Conservation (phyloP, 1,140 invertebrate genomes). For the Heliothis virescens region DNA sequence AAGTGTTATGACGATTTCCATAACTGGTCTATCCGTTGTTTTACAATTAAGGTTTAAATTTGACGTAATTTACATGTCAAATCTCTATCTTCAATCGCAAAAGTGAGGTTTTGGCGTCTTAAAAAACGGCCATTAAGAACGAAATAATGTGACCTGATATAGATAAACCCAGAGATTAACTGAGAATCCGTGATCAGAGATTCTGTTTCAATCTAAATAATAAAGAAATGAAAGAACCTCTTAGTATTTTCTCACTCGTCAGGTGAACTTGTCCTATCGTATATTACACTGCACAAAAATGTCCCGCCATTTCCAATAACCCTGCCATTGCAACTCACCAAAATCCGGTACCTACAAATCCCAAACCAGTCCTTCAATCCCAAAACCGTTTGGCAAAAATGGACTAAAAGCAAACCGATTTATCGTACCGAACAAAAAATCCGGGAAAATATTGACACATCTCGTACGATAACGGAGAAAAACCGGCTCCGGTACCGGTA, state of each 20-base stretch:
- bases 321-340: slow-evolving; percentile 9
- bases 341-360: slow-evolving; percentile 3
- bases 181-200: too few relatives aligned
- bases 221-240: neutral
- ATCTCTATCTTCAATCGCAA: too few relatives aligned
- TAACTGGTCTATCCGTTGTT: too few relatives aligned
- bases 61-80: too few relatives aligned
- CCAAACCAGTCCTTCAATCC: slow-evolving; percentile 1
- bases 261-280: neutral
- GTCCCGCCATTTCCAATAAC: slow-evolving; percentile 1
- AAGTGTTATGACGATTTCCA: too few relatives aligned
- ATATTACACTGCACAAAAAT: neutral
- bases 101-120: too few relatives aligned
- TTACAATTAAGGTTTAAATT: too few relatives aligned
- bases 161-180: too few relatives aligned
- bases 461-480: slow-evolving; percentile 50
- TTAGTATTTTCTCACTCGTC: neutral
- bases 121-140: too few relatives aligned
- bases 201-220: too few relatives aligned
- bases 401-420: slow-evolving; percentile 50
- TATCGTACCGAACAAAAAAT: slow-evolving; percentile 52
- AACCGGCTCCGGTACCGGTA: slow-evolving; percentile 49
- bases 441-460: slow-evolving; percentile 59
- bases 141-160: too few relatives aligned
- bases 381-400: slow-evolving; percentile 33